Evolutionary conservation across 2,888 invertebrate species (phyloP).

Genomic region (Perdita meconis): DNA sequence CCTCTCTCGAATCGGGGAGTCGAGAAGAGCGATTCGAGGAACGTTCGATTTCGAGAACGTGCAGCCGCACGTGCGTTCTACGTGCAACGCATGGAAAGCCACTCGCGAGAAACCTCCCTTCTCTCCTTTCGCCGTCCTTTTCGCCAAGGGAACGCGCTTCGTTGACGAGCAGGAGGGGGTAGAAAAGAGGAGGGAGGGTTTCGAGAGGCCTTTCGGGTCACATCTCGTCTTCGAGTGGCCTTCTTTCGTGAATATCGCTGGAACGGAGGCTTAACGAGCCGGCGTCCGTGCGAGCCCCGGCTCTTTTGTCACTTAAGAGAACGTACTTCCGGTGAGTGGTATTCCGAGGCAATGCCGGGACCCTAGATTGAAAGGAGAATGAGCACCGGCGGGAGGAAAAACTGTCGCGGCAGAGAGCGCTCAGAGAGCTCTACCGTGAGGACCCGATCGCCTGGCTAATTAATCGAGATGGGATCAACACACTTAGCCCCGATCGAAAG

Average conservation of each 20-base stretch:
- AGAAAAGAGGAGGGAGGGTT: conserved; percentile 23
- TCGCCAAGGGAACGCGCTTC: too few species aligned
- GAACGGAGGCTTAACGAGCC: conserved; percentile 37
- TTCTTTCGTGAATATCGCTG: conserved; percentile 29
- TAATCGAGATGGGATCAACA: conserved; percentile 18
- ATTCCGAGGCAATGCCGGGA: conserved; percentile 8
- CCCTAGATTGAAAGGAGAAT: conserved; percentile 4
- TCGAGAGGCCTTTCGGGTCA: conserved; percentile 51
- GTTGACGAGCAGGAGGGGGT: too few species aligned
- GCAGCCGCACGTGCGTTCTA: conserved; percentile 50
- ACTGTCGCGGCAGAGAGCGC: conserved; percentile 3
- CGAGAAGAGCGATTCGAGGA: neutral
- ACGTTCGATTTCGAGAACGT: conserved; percentile 29
- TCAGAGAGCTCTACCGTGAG: conserved; percentile 1
- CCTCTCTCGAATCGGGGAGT: conserved; percentile 1
- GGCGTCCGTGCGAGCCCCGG: conserved; percentile 23
- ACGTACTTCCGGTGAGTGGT: conserved; percentile 51
- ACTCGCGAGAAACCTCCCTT: neutral
- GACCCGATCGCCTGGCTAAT: conserved; percentile 21
- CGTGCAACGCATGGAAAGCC: conserved; percentile 47
- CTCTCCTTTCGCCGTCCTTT: neutral
- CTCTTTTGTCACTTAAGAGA: conserved; percentile 46
- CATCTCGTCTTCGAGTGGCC: conserved; percentile 44
- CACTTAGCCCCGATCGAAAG: neutral
- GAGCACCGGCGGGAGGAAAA: conserved; percentile 7